Conservation (phyloP, 2,113 vertebrate species). For the Hystrix cristata region DNA sequence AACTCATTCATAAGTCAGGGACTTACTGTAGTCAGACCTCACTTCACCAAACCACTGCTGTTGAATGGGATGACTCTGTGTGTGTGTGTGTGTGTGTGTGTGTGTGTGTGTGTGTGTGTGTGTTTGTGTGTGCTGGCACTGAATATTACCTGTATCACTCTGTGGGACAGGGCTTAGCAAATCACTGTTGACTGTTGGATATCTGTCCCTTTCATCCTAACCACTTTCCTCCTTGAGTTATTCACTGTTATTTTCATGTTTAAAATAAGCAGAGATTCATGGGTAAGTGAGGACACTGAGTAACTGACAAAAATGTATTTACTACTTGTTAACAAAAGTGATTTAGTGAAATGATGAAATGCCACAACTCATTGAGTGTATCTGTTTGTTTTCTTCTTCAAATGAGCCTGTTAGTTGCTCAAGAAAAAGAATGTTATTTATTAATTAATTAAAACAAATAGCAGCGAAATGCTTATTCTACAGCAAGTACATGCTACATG, state of each 20-base stretch:
- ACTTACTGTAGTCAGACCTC: neutral
- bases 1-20: neutral
- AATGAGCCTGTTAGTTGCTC: neutral
- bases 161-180: neutral
- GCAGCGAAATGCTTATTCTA: neutral
- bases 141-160: no score
- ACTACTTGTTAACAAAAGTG: neutral
- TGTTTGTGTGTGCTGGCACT: neutral
- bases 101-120: accelerated
- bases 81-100: neutral
- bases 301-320: neutral
- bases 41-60: neutral
- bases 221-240: neutral
- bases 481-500: neutral
- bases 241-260: slow-evolving; percentile 1
- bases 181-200: neutral
- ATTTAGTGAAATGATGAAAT: neutral
- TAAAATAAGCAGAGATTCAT: neutral
- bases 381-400: slow-evolving; percentile 2
- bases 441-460: slow-evolving; percentile 1
- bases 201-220: neutral
- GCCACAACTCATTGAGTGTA: neutral
- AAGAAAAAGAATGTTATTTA: neutral
- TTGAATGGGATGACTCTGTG: neutral
- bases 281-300: neutral